Percentiles rank a stretch among this genome's conserved stretches.
These are phyloP conservation scores for Arctopsyche grandis DNA, from an alignment of 1,140 invertebrate genomes.

Conservation along the genomic window DNA sequence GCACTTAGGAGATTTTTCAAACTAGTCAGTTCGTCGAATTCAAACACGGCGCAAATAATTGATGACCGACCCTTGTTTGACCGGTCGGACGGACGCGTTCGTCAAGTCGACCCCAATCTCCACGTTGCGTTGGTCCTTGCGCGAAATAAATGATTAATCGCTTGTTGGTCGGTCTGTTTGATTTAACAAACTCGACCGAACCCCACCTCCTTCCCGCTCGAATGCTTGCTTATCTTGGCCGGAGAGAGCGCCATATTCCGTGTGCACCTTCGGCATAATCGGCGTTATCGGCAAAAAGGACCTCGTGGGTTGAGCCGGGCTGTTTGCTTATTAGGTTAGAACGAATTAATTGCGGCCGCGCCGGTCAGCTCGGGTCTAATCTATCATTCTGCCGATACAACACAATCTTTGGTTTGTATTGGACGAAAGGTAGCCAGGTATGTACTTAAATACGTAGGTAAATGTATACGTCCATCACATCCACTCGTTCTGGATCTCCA, in stretches of 20 bases:
- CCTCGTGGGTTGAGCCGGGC: neutral
- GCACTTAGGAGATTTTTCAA: too few relatives aligned
- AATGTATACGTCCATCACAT: too few relatives aligned
- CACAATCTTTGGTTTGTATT: constrained; percentile 54
- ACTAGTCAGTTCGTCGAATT: neutral
- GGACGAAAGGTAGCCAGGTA: constrained; percentile 23
- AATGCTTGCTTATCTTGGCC: neutral
- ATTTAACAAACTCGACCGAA: constrained; percentile 52
- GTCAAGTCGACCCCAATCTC: constrained; percentile 33
- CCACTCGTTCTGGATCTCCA: neutral
- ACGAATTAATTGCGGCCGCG: constrained; percentile 51
- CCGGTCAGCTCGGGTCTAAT: constrained; percentile 43
- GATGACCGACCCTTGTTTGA: constrained; percentile 20
- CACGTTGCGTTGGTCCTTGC: constrained; percentile 36
- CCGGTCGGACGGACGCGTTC: constrained; percentile 15
- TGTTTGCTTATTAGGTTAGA: constrained; percentile 53
- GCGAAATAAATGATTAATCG: constrained; percentile 55
- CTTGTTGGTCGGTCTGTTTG: constrained; percentile 48
- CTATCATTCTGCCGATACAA: constrained; percentile 55
- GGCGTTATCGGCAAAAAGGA: constrained; percentile 31
- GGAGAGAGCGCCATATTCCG: neutral
- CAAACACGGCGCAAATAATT: constrained; percentile 6
- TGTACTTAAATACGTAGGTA: neutral
- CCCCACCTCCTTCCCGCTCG: constrained; percentile 31
- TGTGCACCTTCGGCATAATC: constrained; percentile 17